A percentile compares a stretch with the other conserved stretches of the same genome.
Evolutionary conservation across 30 jellyfish, hydroid and myxozoan genomes (phyloP).

Genomic region (Rhopilema esculentum): DNA sequence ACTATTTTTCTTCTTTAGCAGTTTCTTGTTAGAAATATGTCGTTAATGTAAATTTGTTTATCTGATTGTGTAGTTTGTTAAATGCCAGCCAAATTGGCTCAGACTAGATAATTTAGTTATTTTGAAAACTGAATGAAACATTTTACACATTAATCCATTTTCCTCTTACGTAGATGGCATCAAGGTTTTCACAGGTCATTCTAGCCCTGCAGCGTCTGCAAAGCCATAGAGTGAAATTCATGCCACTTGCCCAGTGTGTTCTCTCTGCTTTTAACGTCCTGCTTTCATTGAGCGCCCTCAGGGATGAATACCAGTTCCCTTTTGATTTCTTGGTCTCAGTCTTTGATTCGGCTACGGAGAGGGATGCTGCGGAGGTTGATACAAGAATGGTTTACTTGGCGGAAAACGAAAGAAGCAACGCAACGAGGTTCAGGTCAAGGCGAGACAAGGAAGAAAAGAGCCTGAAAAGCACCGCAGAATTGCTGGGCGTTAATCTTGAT

Average conservation of each 20-base stretch:
- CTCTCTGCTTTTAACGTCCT: constrained; percentile 46
- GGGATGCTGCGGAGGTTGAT: background rate
- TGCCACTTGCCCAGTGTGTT: constrained; percentile 46
- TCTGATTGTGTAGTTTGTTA: too few species aligned
- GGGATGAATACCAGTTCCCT: constrained; percentile 60
- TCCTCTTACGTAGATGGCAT: constrained; percentile 40
- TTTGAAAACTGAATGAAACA: too few species aligned
- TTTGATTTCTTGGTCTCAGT: constrained; percentile 32
- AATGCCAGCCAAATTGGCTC: too few species aligned
- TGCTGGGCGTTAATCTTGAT: constrained; percentile 63
- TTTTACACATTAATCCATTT: too few species aligned
- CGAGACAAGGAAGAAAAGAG: constrained; percentile 13
- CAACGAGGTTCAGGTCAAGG: background rate
- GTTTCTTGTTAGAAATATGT: too few species aligned
- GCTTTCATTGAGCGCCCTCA: constrained; percentile 27
- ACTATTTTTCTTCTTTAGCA: too few species aligned
- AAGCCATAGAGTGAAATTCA: constrained; percentile 31
- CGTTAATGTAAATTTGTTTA: too few species aligned
- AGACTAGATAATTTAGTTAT: too few species aligned
- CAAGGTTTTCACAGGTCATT: constrained; percentile 45
- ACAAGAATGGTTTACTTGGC: constrained; percentile 8
- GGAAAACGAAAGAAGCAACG: background rate
- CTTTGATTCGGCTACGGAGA: constrained; percentile 45
- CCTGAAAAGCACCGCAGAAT: constrained; percentile 36
- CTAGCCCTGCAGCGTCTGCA: constrained; percentile 37